Conservation (phyloP, 2,113 vertebrate species). For the Stegastes partitus region DNA sequence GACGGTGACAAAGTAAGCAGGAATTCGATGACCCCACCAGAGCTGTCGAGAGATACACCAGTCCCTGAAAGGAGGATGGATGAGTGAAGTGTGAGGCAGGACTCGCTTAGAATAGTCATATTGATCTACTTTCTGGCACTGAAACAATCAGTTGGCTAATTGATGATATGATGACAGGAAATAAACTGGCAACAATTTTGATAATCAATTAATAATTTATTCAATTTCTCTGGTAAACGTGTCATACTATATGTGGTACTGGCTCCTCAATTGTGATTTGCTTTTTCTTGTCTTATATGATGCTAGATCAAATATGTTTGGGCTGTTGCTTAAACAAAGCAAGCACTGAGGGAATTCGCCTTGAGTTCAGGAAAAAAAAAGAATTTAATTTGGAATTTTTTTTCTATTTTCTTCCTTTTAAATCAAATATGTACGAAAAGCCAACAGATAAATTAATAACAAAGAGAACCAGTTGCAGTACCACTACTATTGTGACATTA, state of each 20-base stretch:
- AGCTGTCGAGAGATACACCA: constrained; percentile 95
- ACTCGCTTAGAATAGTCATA: not conserved
- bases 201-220: not conserved
- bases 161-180: not conserved
- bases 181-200: not conserved
- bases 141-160: not conserved
- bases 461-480: too few relatives aligned
- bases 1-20: constrained; percentile 91
- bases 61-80: constrained; percentile 79
- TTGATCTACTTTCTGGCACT: not conserved
- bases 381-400: too few relatives aligned
- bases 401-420: too few relatives aligned
- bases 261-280: not conserved
- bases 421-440: too few relatives aligned
- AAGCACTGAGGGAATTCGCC: too few relatives aligned
- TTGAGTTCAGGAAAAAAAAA: too few relatives aligned
- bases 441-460: too few relatives aligned
- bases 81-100: not conserved
- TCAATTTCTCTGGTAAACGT: not conserved
- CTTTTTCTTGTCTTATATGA: not conserved
- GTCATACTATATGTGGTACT: not conserved
- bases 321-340: too few relatives aligned
- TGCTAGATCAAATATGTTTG: not conserved
- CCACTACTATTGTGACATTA: too few relatives aligned
- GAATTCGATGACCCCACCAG: constrained; percentile 95